Conservation (phyloP, 2,113 vertebrate genomes). For the Cryptomyrus ogoouensis region DNA sequence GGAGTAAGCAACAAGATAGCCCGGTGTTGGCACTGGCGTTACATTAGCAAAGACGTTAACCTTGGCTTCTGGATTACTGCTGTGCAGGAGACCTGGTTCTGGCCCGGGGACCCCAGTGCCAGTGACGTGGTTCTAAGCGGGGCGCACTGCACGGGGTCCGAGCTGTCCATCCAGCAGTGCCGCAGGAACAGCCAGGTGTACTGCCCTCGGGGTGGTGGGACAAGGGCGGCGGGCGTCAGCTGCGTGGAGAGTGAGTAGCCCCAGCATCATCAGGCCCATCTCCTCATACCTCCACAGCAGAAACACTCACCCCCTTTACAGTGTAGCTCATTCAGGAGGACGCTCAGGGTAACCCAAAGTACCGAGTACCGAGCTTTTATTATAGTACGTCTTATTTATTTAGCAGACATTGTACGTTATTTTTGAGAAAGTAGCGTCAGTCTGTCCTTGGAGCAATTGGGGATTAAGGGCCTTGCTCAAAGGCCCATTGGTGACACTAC, state of each 20-base stretch:
- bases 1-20: background rate
- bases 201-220: slow-evolving; percentile 72
- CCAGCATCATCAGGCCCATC: background rate
- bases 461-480: background rate
- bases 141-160: slow-evolving; percentile 68
- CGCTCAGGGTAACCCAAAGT: background rate
- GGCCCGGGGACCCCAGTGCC: slow-evolving; percentile 69
- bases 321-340: background rate
- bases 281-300: rapidly evolving
- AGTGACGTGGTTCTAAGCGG: slow-evolving; percentile 73
- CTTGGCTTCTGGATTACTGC: background rate
- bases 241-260: slow-evolving; percentile 76
- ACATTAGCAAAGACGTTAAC: background rate
- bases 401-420: background rate
- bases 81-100: slow-evolving; percentile 86
- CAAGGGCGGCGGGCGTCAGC: slow-evolving; percentile 74
- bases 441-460: background rate
- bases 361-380: background rate
- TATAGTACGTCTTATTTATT: background rate
- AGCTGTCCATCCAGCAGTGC: slow-evolving; percentile 81
- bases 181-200: slow-evolving; percentile 73
- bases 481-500: background rate
- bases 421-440: background rate
- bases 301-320: background rate
- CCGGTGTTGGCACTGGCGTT: background rate